These are phyloP conservation scores for Nyctalus aviator DNA, from an alignment of 2,797 vertebrate species.

Conservation along the genomic window DNA sequence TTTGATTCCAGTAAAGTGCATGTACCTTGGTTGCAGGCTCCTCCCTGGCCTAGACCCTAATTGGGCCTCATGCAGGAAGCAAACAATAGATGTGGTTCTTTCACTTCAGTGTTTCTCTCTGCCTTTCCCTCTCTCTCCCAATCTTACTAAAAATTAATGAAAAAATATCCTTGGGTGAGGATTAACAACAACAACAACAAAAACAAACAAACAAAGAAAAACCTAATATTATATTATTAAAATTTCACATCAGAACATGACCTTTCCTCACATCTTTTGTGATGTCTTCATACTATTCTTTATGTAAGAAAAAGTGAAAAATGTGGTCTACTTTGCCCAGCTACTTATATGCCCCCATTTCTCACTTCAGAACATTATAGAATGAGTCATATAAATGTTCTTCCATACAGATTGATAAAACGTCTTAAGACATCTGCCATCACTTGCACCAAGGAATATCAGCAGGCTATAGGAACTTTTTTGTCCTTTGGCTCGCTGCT, in stretches of 20 bases:
- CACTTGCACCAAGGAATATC: not conserved
- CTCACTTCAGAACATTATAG: not conserved
- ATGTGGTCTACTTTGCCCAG: not conserved
- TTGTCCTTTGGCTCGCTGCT: not conserved
- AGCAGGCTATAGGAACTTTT: not conserved
- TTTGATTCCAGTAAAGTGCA: too few species aligned
- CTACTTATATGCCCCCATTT: not conserved
- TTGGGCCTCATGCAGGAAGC: too few species aligned
- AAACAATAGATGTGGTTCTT: too few species aligned
- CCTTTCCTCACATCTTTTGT: not conserved
- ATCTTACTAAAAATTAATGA: too few species aligned
- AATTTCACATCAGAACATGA: not conserved
- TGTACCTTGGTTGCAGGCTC: too few species aligned
- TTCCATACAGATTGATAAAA: not conserved
- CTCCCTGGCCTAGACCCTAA: too few species aligned
- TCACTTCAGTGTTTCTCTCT: too few species aligned
- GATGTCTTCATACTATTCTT: not conserved
- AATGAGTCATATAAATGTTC: not conserved
- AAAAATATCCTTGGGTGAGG: too few species aligned
- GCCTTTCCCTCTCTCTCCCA: too few species aligned
- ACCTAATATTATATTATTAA: not conserved
- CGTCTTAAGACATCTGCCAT: not conserved
- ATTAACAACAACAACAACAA: too few species aligned
- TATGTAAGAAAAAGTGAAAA: constrained; percentile 6
- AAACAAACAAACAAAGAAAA: not conserved